Evolutionary conservation across 1,140 invertebrate genomes (phyloP), one percentile per base, ranked within the genome.

Genomic region (Uloborus diversus): DNA sequence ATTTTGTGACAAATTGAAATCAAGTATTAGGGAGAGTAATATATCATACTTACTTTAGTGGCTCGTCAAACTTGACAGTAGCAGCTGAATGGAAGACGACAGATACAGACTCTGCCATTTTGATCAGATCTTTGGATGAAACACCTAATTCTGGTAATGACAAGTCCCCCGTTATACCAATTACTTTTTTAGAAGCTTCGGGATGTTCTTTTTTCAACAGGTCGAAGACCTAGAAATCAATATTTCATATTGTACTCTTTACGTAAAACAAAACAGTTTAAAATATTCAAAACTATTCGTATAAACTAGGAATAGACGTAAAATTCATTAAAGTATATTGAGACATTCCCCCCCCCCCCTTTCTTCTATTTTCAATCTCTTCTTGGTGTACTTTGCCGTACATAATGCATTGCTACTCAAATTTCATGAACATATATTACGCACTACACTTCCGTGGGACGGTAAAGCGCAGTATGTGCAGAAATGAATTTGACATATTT

Each of bases 41-140:
- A n/a, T n/a, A n/a, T n/a, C 37, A 42, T 42, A 81, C 81, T 81
- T 84, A 88, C 88, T 96, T 96, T 71, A 99, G 89, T 78, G 96
- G 95, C 88, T 99, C 97, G 86, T 99, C 97, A 87, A 99, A 99
- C 86, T 96, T 95, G 53, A 99, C 93, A n/a, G 97, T 99, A 33
- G 97, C 97, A 5, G 98, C 98, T 64, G 95, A 97, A 87, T 99
- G 97, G 89, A 99, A 98, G 17, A 99, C 96, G 80, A 99, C 89
- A 62, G 94, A 93, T 57, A 98, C 94, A 82, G 91, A 89, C 3
- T 93, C 88, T 79, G 89, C 89, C 14, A 97, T 86, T 27, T 89
- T 86, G 56, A 90, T 88, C 83, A 92, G 90, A 88, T 99, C 96
- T 20, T 89, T 88, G 3, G 90, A 85, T 82, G 91, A 94, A 82